phyloP scores from a whole-genome alignment of 2,797 vertebrate genomes.

The Rhinoraja longicauda region DNA sequence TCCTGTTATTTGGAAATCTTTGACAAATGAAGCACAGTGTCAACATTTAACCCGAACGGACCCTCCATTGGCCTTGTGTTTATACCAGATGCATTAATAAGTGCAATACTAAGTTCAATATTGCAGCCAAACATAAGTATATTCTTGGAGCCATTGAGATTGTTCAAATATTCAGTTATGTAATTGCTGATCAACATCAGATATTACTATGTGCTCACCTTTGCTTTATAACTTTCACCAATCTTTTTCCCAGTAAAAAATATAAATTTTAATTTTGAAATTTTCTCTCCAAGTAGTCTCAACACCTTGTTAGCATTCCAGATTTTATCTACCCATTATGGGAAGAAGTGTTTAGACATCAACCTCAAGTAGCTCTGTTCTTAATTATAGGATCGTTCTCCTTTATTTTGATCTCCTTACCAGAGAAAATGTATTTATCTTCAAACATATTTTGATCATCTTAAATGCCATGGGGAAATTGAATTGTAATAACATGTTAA shows the following conservation, averaged over 20 bases:
- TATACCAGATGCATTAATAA: not conserved
- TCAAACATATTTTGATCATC: not conserved
- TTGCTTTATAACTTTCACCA: not conserved
- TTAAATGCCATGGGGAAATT: not conserved
- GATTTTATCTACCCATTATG: not conserved
- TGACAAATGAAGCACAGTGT: not conserved
- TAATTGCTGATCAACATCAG: not conserved
- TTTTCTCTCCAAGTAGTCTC: not conserved
- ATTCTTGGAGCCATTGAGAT: not conserved
- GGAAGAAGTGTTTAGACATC: not conserved
- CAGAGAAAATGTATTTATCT: not conserved
- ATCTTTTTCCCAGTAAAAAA: not conserved
- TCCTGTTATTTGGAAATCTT: constrained; percentile 3
- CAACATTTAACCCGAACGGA: not conserved
- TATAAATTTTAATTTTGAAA: not conserved
- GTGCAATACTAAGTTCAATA: not conserved
- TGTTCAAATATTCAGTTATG: not conserved
- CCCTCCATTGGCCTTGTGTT: not conserved
- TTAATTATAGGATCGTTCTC: not conserved
- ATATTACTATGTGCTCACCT: not conserved
- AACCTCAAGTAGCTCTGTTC: not conserved
- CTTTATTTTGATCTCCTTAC: not conserved
- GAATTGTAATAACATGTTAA: not conserved
- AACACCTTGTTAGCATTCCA: not conserved
- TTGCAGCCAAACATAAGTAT: not conserved